phyloP scores from a whole-genome alignment of 2,888 invertebrate species.

The Electrophaes corylata region DNA sequence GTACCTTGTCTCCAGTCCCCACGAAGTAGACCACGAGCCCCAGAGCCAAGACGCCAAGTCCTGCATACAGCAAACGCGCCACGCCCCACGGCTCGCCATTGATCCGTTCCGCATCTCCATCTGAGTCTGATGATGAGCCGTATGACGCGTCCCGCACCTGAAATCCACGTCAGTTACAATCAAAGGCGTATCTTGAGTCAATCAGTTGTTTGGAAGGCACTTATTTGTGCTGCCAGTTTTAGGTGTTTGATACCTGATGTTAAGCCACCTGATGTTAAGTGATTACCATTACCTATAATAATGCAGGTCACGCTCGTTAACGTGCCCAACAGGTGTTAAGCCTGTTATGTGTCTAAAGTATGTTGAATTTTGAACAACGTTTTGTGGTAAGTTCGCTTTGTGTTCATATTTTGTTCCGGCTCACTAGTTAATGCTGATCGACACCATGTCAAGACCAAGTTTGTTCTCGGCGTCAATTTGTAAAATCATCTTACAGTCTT shows the following conservation, averaged over 20 bases:
- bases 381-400: no score
- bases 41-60: constrained; percentile 91
- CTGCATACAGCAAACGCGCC: constrained; percentile 93
- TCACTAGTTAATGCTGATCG: no score
- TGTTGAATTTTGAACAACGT: no score
- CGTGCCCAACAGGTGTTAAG: no score
- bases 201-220: not conserved
- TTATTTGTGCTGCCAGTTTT: not conserved
- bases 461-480: not conserved
- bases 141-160: constrained; percentile 94
- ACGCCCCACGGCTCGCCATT: constrained; percentile 91
- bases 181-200: not conserved
- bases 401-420: not conserved
- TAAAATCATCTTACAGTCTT: not conserved
- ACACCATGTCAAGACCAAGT: not conserved
- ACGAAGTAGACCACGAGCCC: constrained; percentile 95
- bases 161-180: constrained; percentile 22
- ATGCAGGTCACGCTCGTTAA: no score
- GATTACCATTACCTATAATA: no score
- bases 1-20: constrained; percentile 93
- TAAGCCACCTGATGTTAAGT: no score
- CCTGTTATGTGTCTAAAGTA: no score
- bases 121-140: constrained; percentile 88
- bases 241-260: not conserved
- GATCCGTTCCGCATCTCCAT: constrained; percentile 87